Evolutionary conservation across 2,797 vertebrate genomes (phyloP), one percentile per base, ranked within the genome.

Genomic region (Psittacula echo): DNA sequence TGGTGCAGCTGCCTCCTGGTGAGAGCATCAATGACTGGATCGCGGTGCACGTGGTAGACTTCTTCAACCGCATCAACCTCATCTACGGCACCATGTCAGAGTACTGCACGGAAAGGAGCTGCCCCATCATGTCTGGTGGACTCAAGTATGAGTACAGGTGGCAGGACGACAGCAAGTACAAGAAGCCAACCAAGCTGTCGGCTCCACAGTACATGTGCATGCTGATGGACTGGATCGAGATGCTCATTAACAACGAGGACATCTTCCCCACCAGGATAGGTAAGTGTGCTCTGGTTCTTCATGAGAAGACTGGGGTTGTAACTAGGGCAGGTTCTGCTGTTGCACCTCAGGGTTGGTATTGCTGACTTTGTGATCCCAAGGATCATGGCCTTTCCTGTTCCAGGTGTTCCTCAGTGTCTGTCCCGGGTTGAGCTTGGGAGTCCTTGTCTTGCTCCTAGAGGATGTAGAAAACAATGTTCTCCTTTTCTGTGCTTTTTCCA

Each of bases 181-280:
- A 99, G 97, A 99, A 98, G 89, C 99, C 99, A 0, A 99, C 99
- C 95, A 99, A 99, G 97, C 98, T 99, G 66, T 98, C 99, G 0
- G 99, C 99, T 2, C 99, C 99, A 0, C 98, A 98, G 96, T 99
- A 99, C 97, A 99, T 99, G 99, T 99, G 98, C 65, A 98, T 99
- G 97, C 97, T 99, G 93, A 99, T 99, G 99, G 99, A 99, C 98
- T 99, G 99, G 99, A 99, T 99, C 1, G 99, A 99, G 97, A 98
- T 98, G 32, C 98, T 99, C 87, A 99, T 99, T 96, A 99, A 99
- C 85, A 99, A 99, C 0, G 99, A 99, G 94, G 98, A 99, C 44
- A 98, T 99, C 97, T 99, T 99, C 96, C 99, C 99, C 96, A 99
- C 99, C 6, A 98, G 98, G 50, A 98, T 98, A 76, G 98, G 98